Evolutionary conservation across 2,113 vertebrate species (phyloP).

Genomic region (Athene noctua): DNA sequence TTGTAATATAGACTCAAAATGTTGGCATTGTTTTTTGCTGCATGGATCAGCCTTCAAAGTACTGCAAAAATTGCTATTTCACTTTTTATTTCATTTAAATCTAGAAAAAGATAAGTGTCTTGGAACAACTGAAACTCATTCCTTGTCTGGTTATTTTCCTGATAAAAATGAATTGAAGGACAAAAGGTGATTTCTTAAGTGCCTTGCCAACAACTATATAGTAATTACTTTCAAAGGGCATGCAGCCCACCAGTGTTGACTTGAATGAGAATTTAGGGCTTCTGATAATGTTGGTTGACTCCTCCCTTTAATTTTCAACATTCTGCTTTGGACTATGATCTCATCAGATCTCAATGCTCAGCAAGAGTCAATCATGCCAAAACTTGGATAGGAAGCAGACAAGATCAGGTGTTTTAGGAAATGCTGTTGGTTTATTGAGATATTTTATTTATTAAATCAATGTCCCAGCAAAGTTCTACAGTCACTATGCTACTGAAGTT

Average conservation of each 20-base stretch:
- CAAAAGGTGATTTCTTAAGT: background rate
- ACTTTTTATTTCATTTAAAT: background rate
- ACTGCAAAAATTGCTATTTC: background rate
- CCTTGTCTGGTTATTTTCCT: background rate
- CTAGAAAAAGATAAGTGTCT: background rate
- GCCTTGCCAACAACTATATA: background rate
- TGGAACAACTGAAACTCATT: slow-evolving; percentile 3
- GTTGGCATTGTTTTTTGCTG: background rate
- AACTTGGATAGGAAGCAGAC: background rate
- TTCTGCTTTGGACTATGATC: background rate
- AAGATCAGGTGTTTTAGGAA: slow-evolving; percentile 40
- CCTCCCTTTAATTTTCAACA: background rate
- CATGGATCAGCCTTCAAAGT: background rate
- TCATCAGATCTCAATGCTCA: background rate
- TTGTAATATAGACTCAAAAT: slow-evolving; percentile 2
- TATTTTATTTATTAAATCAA: background rate
- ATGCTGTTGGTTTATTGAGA: background rate
- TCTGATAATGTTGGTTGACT: background rate
- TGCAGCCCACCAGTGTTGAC: background rate
- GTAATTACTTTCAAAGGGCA: background rate
- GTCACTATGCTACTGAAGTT: background rate
- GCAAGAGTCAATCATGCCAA: background rate
- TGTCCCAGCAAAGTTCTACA: background rate
- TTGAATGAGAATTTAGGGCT: background rate
- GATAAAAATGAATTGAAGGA: background rate